Base-by-base conservation (phyloP, 2,797 vertebrate species). In the Melanotaenia parkinsoni region DNA sequence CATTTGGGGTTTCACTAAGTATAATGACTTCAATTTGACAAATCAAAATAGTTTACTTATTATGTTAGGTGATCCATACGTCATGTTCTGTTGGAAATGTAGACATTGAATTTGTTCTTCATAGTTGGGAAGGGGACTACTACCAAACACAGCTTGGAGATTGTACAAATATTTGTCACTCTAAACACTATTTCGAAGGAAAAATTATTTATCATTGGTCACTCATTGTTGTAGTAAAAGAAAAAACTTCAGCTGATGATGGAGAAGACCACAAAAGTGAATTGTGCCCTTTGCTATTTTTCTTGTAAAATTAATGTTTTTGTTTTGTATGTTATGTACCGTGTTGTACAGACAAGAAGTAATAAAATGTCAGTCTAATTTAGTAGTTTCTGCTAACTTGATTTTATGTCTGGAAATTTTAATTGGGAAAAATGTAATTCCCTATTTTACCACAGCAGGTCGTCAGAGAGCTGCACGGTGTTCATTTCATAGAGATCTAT, bases 281-380 rank as follows among this genome's bases (percentile, higher is more conserved):
- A 81, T 81, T 72, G 83, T 91, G 77, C 82, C 81, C 79, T 88
- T 88, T 63, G 54, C 87, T 80, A 74, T 83, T 85, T 85, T 72
- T 69, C 85, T 75, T 85, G 63, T 88, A 33, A 33, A 33, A 33
- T 37, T 66, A 75, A 79, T 86, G 79, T 86, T 87, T 87, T 92
- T 75, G 80, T 81, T 90, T 83, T 88, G 81, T 89, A 63, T 86
- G 80, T 88, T 86, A 86, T 89, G 87, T 93, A 91, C 83, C 20
- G 86, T 90, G 88, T 73, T 89, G 85, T 91, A 91, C 91, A 93
- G 90, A 88, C 66, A 66, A 84, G 82, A 87, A 89, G 84, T 88
- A 95, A 95, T 93, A 93, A 94, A 91, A 89, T 79, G 72, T 83
- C 77, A 77, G 30, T 14, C 26, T 56, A 86, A 81, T 47, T 43